These are phyloP conservation scores for Mesocricetus auratus DNA, from an alignment of 2,113 vertebrate genomes.

Conservation along the genomic window DNA sequence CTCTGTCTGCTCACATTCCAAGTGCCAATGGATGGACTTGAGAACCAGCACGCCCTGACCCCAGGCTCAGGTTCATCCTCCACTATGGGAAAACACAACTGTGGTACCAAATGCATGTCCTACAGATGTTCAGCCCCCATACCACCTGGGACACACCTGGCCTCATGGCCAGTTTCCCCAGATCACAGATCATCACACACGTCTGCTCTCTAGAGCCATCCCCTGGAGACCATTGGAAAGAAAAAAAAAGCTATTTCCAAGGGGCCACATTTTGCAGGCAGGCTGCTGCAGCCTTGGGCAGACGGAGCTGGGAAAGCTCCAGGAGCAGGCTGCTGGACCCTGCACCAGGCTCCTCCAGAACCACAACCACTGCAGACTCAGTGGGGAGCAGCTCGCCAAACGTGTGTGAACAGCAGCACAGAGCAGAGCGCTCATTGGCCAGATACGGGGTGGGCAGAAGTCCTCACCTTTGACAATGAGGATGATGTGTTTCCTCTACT, in stretches of 20 bases:
- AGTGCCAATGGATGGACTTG: no score
- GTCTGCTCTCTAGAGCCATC: not conserved
- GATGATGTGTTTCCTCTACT: not conserved
- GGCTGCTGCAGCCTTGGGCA: not conserved
- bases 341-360: not conserved
- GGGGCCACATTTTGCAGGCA: not conserved
- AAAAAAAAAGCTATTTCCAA: not conserved
- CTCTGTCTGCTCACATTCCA: not conserved
- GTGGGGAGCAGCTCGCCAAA: not conserved
- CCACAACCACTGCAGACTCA: not conserved
- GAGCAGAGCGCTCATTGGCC: not conserved
- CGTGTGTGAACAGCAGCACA: fast-evolving
- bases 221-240: not conserved
- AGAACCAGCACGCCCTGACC: not conserved
- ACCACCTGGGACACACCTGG: not conserved
- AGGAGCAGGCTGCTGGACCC: not conserved
- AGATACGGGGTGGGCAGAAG: fast-evolving
- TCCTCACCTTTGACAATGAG: fast-evolving
- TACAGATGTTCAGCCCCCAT: not conserved
- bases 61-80: not conserved
- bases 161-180: not conserved
- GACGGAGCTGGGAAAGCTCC: not conserved
- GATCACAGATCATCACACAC: not conserved
- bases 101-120: not conserved
- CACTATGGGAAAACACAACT: not conserved